Conservation (phyloP, 2,888 invertebrate species). For the Embidobia sp. region DNA sequence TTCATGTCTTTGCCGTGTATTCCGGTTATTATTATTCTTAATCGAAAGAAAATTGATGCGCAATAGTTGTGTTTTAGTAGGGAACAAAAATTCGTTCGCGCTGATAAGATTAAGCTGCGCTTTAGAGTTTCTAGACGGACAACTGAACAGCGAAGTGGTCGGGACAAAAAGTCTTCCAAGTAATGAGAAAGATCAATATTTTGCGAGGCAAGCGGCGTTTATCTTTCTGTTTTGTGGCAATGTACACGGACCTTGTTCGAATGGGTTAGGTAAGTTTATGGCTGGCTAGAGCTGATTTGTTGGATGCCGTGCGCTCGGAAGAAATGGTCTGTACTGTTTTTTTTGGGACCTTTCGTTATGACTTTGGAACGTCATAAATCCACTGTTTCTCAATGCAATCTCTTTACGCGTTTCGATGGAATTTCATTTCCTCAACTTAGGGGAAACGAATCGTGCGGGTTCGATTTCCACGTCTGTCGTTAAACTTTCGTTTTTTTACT, state of each 20-base stretch:
- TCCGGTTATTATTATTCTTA: neutral
- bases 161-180: slow-evolving; percentile 16
- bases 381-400: too few species aligned
- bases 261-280: neutral
- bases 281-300: too few species aligned
- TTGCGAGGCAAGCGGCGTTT: slow-evolving; percentile 1
- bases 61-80: neutral
- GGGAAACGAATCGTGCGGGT: too few species aligned
- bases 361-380: too few species aligned
- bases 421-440: too few species aligned
- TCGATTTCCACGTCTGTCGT: too few species aligned
- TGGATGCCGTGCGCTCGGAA: too few species aligned
- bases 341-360: too few species aligned
- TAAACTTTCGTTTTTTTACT: too few species aligned
- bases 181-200: slow-evolving; percentile 38
- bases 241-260: neutral
- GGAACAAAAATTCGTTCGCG: neutral
- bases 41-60: neutral
- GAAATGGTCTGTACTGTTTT: too few species aligned
- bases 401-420: too few species aligned
- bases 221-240: neutral
- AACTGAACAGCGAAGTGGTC: slow-evolving; percentile 4
- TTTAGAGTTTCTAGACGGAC: slow-evolving; percentile 5
- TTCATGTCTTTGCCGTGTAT: slow-evolving; percentile 29
- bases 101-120: slow-evolving; percentile 10